Evolutionary conservation across 2,113 vertebrate species (phyloP).

Genomic region (Opisthocomus hoazin): DNA sequence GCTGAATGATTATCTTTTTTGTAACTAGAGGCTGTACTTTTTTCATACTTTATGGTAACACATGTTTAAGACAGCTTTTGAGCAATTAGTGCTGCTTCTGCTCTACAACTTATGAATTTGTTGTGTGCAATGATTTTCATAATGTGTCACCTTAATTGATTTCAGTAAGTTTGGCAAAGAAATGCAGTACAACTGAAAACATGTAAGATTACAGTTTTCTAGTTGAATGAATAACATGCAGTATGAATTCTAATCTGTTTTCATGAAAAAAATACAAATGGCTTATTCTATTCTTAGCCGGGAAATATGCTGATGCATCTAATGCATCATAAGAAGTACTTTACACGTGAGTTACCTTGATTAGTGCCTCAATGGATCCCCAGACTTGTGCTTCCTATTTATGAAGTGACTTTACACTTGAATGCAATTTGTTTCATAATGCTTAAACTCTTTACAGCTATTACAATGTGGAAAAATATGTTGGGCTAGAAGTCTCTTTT

Average conservation of each 20-base stretch:
- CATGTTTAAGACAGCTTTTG: conserved; percentile 52
- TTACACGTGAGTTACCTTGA: conserved; percentile 26
- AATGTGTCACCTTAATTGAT: conserved; percentile 50
- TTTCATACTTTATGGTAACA: conserved; percentile 16
- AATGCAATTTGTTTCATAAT: neutral
- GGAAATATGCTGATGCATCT: conserved; percentile 42
- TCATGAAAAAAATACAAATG: neutral
- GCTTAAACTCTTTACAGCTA: neutral
- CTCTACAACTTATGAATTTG: conserved; percentile 48
- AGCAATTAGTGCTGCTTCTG: conserved; percentile 55
- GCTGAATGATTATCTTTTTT: neutral
- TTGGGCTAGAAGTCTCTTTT: neutral
- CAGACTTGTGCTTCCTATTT: neutral
- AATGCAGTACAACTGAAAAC: conserved; percentile 26
- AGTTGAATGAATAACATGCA: conserved; percentile 23
- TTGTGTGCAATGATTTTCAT: conserved; percentile 46
- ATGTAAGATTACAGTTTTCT: conserved; percentile 15
- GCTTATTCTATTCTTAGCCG: conserved; percentile 24
- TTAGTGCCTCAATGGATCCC: neutral
- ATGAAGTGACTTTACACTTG: neutral
- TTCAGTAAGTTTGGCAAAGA: conserved; percentile 34
- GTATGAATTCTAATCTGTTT: conserved; percentile 10
- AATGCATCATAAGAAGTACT: neutral
- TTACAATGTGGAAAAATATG: neutral
- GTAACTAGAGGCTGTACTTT: neutral